phyloP scores from a whole-genome alignment of 2,113 vertebrate genomes.

The Tetrao urogallus region DNA sequence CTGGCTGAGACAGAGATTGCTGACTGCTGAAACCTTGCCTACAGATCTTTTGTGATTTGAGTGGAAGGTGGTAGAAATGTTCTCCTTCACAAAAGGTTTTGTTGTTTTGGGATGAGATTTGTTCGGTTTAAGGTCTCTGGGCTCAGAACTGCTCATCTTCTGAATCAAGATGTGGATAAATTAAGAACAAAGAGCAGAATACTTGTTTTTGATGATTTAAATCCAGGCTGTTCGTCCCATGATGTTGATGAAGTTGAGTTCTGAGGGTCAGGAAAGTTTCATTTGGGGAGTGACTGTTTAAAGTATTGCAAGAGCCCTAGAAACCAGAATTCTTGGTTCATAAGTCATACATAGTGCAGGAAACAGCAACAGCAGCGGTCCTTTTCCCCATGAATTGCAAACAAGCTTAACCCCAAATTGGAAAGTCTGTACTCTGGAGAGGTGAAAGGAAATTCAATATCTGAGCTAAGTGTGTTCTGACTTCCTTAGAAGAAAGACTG shows the following conservation, averaged over 20 bases:
- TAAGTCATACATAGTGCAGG: not conserved
- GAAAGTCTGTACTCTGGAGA: conserved; percentile 48
- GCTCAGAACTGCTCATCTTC: not conserved
- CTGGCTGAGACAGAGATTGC: not conserved
- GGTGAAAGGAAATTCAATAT: conserved; percentile 55
- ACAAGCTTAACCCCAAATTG: conserved; percentile 58
- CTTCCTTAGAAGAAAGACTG: conserved; percentile 24
- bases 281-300: not conserved
- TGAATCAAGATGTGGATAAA: not conserved
- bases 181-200: not conserved
- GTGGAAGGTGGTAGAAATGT: not conserved
- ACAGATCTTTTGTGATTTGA: not conserved
- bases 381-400: conserved; percentile 7
- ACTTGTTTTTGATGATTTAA: not conserved
- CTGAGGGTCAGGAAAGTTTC: conserved; percentile 16
- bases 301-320: conserved; percentile 16
- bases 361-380: conserved; percentile 33
- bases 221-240: not conserved
- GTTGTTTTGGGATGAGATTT: not conserved
- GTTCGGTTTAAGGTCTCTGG: not conserved
- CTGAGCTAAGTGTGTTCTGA: conserved; percentile 38
- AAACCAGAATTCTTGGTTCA: conserved; percentile 52
- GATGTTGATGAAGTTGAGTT: conserved; percentile 3
- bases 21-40: not conserved
- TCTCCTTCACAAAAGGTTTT: not conserved